Evolutionary conservation across 2,113 vertebrate species (phyloP).

Genomic region (Arizona elegans): DNA sequence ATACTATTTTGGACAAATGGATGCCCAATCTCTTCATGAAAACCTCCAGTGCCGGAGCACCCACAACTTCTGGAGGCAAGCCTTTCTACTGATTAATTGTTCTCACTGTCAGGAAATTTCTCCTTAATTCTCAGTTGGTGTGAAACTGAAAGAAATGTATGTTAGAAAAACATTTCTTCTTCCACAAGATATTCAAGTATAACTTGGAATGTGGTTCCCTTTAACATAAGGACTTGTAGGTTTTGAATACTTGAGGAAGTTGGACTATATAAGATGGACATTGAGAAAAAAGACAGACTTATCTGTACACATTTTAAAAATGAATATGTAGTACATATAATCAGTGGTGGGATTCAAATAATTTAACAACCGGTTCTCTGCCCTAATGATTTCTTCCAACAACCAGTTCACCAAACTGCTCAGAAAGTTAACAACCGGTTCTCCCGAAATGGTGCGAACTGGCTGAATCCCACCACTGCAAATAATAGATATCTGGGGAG

Average conservation of each 20-base stretch:
- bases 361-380: too few relatives aligned
- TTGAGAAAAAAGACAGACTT: not conserved
- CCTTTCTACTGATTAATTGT: not conserved
- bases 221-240: not conserved
- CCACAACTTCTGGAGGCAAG: not conserved
- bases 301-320: not conserved
- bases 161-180: not conserved
- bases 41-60: not conserved
- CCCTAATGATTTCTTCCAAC: too few relatives aligned
- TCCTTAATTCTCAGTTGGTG: not conserved
- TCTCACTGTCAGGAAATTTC: not conserved
- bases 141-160: not conserved
- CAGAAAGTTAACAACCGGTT: too few relatives aligned
- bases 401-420: too few relatives aligned
- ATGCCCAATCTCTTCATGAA: not conserved
- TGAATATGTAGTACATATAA: not conserved
- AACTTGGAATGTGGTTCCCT: not conserved
- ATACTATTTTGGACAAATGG: not conserved
- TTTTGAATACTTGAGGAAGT: not conserved
- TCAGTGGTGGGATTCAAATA: too few relatives aligned
- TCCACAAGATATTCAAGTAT: not conserved
- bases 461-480: too few relatives aligned
- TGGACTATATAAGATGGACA: not conserved
- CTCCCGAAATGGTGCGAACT: too few relatives aligned
- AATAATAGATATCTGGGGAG: too few relatives aligned